phyloP scores from a whole-genome alignment of 1,140 invertebrate genomes.

The Euura saliciscinereae region DNA sequence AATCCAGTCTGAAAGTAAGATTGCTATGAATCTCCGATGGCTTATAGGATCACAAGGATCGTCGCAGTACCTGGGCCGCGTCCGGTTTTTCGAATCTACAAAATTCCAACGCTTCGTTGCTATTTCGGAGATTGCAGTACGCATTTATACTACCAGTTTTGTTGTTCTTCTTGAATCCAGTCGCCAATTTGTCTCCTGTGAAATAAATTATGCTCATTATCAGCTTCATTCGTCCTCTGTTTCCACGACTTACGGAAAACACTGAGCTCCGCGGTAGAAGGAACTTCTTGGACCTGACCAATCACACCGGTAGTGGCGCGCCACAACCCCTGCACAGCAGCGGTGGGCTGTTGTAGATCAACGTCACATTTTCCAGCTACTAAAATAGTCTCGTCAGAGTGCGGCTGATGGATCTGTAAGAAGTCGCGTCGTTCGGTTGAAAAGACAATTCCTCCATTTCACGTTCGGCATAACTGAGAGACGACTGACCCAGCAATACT shows the following conservation, averaged over 20 bases:
- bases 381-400: background rate
- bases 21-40: background rate
- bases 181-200: slow-evolving; percentile 10
- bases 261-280: background rate
- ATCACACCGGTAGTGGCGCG: background rate
- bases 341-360: background rate
- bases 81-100: background rate
- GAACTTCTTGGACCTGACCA: slow-evolving; percentile 12
- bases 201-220: background rate
- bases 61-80: no score
- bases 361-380: background rate
- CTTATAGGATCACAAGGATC: no score
- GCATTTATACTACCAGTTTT: background rate
- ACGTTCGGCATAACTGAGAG: no score
- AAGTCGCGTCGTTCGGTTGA: background rate
- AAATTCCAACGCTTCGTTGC: background rate
- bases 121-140: background rate
- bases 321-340: background rate
- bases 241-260: slow-evolving; percentile 2
- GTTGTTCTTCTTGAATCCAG: background rate
- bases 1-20: slow-evolving; percentile 9
- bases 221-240: background rate
- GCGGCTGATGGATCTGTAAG: background rate
- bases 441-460: background rate
- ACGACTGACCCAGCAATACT: background rate